A percentile compares a stretch with the other conserved stretches of the same genome.
Evolutionary conservation across 30 jellyfish, hydroid and myxozoan species (phyloP).

Genomic region (Hydractinia echinata): DNA sequence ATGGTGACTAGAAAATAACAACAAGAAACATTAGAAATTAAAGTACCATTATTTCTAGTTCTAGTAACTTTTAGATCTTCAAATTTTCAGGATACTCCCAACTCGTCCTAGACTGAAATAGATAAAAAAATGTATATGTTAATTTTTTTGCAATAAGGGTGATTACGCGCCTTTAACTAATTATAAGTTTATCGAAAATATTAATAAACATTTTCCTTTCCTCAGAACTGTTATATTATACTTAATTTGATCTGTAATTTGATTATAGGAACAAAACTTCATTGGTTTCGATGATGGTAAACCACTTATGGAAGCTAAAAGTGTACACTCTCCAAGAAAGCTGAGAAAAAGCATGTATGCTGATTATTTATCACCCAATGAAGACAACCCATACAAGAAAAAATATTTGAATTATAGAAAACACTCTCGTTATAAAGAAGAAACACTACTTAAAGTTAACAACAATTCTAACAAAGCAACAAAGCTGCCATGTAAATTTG

Average conservation of each 20-base stretch:
- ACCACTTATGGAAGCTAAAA: conserved; percentile 46
- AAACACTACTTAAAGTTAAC: background rate
- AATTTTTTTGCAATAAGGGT: too few species aligned
- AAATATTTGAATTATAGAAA: conserved; percentile 50
- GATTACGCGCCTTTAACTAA: too few species aligned
- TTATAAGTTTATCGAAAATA: too few species aligned
- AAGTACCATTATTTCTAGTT: too few species aligned
- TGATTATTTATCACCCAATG: conserved; percentile 18
- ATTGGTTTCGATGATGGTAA: conserved; percentile 55
- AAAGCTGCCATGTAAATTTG: background rate
- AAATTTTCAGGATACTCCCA: too few species aligned
- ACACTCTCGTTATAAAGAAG: background rate
- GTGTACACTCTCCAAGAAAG: conserved; percentile 56
- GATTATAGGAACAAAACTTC: conserved; percentile 39
- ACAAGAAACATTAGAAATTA: too few species aligned
- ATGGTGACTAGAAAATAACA: too few species aligned
- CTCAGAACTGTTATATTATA: too few species aligned
- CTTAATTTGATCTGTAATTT: background rate
- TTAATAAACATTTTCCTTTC: too few species aligned
- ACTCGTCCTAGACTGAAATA: too few species aligned
- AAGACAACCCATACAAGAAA: conserved; percentile 63
- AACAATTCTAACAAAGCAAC: background rate
- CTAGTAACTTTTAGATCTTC: too few species aligned
- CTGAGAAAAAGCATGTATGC: conserved; percentile 36
- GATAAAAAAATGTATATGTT: too few species aligned